These are phyloP conservation scores for Tenebrio molitor DNA, from an alignment of 1,140 invertebrate genomes.

Conservation along the genomic window DNA sequence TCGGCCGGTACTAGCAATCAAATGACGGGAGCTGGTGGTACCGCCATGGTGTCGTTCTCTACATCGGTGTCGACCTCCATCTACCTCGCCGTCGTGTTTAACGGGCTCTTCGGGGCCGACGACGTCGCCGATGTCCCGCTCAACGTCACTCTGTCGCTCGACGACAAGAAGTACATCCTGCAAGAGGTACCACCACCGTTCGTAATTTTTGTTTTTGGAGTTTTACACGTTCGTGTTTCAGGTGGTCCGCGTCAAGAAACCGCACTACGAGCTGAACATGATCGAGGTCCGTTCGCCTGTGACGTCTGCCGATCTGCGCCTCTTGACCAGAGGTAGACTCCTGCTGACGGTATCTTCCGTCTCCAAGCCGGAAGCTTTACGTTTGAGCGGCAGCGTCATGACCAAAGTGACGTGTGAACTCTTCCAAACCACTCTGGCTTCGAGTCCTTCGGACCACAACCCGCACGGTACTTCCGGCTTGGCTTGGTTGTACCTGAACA, in stretches of 20 bases:
- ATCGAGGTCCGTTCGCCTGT: constrained; percentile 82
- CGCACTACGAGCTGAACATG: constrained; percentile 80
- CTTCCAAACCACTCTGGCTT: constrained; percentile 78
- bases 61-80: constrained; percentile 82
- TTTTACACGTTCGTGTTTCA: constrained; percentile 35
- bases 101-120: constrained; percentile 79
- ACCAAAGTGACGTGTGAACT: constrained; percentile 84
- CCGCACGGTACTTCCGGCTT: constrained; percentile 70
- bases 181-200: constrained; percentile 71
- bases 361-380: constrained; percentile 72
- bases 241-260: constrained; percentile 73
- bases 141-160: constrained; percentile 77
- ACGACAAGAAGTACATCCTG: constrained; percentile 79
- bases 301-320: constrained; percentile 77
- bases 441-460: constrained; percentile 66
- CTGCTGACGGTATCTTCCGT: constrained; percentile 76
- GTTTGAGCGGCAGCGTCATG: constrained; percentile 76
- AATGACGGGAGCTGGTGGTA: constrained; percentile 80
- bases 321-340: constrained; percentile 79
- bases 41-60: constrained; percentile 85
- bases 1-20: constrained; percentile 68
- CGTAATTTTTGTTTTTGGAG: neutral
- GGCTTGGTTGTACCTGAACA: constrained; percentile 85
- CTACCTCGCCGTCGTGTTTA: constrained; percentile 85
- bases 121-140: constrained; percentile 77